Conservation (phyloP, 2,797 vertebrate species). For the Acipenser oxyrinchus region DNA sequence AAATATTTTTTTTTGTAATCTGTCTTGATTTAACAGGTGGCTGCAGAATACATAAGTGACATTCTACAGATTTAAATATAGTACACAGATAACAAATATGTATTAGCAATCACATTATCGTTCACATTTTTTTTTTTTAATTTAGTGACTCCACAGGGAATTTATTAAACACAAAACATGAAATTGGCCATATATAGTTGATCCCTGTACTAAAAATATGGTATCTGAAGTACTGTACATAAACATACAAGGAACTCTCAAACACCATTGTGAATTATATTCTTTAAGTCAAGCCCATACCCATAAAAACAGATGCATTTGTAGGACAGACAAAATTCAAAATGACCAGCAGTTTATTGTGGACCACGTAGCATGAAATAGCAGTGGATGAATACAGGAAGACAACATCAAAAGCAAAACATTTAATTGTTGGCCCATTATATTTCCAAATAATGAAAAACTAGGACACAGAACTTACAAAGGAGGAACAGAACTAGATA, state of each 20-base stretch:
- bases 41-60: no score
- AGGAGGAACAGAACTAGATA: slow-evolving; percentile 15
- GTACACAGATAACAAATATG: background rate
- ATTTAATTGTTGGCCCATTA: slow-evolving; percentile 3
- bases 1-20: slow-evolving; percentile 13
- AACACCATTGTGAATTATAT: no score
- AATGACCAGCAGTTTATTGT: slow-evolving; percentile 25
- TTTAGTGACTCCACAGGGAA: slow-evolving; percentile 1
- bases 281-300: no score
- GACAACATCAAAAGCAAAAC: slow-evolving; percentile 23
- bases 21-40: background rate
- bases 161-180: background rate
- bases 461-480: slow-evolving; percentile 20
- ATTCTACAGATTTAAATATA: background rate
- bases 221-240: no score
- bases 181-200: no score
- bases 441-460: slow-evolving; percentile 8
- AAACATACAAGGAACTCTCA: no score
- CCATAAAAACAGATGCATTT: no score
- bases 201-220: no score
- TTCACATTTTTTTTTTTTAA: slow-evolving; percentile 1
- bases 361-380: slow-evolving; percentile 29
- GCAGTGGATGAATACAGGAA: slow-evolving; percentile 19
- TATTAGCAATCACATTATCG: background rate
- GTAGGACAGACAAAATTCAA: background rate